Base-by-base conservation (phyloP, 1,140 invertebrate species). In the Sarcophaga bullata region DNA sequence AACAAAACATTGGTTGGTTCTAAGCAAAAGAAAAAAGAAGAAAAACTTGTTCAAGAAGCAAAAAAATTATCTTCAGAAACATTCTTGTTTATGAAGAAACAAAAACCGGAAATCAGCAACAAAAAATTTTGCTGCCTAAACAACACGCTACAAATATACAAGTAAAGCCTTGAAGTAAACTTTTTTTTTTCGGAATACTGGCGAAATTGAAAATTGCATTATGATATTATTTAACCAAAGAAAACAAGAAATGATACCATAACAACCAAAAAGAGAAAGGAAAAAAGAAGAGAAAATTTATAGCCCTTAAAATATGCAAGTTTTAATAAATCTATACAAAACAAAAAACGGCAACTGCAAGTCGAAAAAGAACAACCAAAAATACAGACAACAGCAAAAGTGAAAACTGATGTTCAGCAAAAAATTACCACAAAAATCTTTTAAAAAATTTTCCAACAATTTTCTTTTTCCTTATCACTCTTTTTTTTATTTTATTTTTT, bases 31-130 rank as follows among this genome's bases (percentile, higher is more conserved):
- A 54, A 54, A 15, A 54, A 54, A 15, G 10, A 54, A 3, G 52
- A 37, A 37, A 37, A 37, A 37, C 25, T 37, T 37, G 25, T 37
- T 37, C 25, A 37, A 37, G 25, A 2, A 37, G 25, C 25, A 37
- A 37, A 4, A 37, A 37, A 37, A 58, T 58, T 58, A 58, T 58
- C 54, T 15, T 6, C 11, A 58, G n/a, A 37, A 37, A 58, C 15
- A n/a, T 58, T 58, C 54, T 58, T 58, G 54, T 58, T 58, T 58
- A 58, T 58, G 54, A 13, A 58, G 54, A 58, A 58, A 58, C 54
- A 58, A 58, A 37, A 58, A 58, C 54, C 13, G 54, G 54, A 58
- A 58, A 58, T 58, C 15, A 58, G 11, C 54, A 58, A 58, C 11
- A 37, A 37, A 1, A 37, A 37, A 37, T 37, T 58, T 58, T 58